phyloP scores from a whole-genome alignment of 2,113 vertebrate species.

The Fregetta grallaria region DNA sequence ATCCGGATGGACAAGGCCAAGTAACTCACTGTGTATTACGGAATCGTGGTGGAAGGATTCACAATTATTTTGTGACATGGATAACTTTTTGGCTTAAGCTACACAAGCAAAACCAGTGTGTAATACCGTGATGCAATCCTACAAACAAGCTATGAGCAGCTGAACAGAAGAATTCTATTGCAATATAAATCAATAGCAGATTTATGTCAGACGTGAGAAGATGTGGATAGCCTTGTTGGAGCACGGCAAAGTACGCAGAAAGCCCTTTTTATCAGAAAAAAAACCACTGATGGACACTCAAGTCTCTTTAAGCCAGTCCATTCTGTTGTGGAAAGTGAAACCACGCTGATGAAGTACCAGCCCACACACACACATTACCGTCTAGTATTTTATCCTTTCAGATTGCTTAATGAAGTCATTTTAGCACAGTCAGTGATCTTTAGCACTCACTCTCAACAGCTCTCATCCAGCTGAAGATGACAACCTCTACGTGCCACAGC shows the following conservation, averaged over 20 bases:
- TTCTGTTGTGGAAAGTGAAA: background rate
- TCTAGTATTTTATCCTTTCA: background rate
- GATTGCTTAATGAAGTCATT: conserved; percentile 40
- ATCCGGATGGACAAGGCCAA: background rate
- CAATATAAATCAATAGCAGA: background rate
- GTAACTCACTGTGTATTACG: background rate
- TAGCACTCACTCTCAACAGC: background rate
- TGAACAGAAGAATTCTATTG: background rate
- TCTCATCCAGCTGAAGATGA: conserved; percentile 15
- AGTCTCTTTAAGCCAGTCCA: background rate
- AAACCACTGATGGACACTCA: background rate
- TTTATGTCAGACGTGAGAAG: background rate
- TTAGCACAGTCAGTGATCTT: background rate
- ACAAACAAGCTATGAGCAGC: background rate
- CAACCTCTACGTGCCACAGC: background rate
- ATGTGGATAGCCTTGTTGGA: background rate
- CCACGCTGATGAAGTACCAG: background rate
- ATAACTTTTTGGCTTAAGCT: background rate
- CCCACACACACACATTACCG: background rate
- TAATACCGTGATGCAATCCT: background rate
- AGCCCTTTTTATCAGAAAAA: background rate
- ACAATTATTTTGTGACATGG: background rate
- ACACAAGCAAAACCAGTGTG: background rate
- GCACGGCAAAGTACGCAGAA: background rate
- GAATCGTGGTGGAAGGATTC: background rate